Percentiles rank a stretch among this genome's conserved stretches.
Conservation (phyloP, 2,113 vertebrate genomes). For the Planiliza haematocheilus region DNA sequence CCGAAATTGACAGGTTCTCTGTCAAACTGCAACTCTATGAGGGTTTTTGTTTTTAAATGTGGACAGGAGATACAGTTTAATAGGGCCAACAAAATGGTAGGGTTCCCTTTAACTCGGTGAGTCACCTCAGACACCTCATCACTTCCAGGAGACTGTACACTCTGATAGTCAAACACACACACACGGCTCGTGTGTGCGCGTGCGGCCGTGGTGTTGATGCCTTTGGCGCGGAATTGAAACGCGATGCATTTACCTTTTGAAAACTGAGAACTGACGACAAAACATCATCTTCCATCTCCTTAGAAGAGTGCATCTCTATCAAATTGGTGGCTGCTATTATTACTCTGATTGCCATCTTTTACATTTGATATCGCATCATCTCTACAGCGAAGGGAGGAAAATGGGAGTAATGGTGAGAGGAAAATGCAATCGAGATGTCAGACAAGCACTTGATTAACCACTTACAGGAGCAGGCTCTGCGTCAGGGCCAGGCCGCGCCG, state of each 20-base stretch:
- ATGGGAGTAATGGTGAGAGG: conserved; percentile 66
- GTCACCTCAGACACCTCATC: conserved; percentile 34
- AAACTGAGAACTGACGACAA: conserved; percentile 52
- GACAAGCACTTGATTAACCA: conserved; percentile 77
- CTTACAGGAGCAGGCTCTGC: conserved; percentile 66
- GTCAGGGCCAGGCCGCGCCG: conserved; percentile 48
- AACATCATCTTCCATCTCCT: conserved; percentile 45
- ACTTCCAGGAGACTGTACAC: conserved; percentile 17
- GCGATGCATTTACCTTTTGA: conserved; percentile 29
- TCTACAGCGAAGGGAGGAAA: conserved; percentile 48
- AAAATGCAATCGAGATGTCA: conserved; percentile 78
- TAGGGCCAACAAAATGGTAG: too few species aligned
- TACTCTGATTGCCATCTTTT: conserved; percentile 55
- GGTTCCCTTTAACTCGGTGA: conserved; percentile 37
- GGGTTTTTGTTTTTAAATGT: neutral
- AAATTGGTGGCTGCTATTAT: conserved; percentile 54
- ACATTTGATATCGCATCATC: conserved; percentile 67
- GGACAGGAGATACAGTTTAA: too few species aligned
- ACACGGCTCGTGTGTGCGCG: neutral
- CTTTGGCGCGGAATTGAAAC: conserved; percentile 29
- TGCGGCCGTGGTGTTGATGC: conserved; percentile 3
- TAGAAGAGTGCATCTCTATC: conserved; percentile 54
- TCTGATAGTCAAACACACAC: conserved; percentile 9
- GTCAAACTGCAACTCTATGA: neutral
- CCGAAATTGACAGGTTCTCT: neutral